Conservation (phyloP, 1,140 invertebrate genomes). For the Scaptomyza pallida region DNA sequence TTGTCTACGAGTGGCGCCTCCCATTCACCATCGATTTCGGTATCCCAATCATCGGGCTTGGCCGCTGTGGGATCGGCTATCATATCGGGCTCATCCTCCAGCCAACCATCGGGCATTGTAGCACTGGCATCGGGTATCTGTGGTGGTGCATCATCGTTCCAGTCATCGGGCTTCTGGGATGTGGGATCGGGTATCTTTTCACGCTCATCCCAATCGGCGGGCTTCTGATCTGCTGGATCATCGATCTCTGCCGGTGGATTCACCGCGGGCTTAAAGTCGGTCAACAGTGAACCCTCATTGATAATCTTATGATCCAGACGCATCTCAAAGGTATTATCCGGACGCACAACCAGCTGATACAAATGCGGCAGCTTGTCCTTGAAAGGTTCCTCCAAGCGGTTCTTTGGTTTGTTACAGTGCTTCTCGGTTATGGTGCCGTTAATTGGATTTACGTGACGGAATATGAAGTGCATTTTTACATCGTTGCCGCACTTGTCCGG, state of each 20-base stretch:
- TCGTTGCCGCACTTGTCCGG: constrained; percentile 99
- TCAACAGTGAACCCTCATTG: constrained; percentile 93
- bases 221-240: constrained; percentile 95
- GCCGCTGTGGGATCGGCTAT: constrained; percentile 94
- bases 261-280: constrained; percentile 96
- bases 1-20: constrained; percentile 97
- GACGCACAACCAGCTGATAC: constrained; percentile 94
- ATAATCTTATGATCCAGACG: constrained; percentile 90
- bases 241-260: constrained; percentile 98
- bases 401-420: constrained; percentile 95
- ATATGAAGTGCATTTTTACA: constrained; percentile 98
- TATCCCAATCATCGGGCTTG: constrained; percentile 98
- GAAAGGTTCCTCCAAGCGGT: constrained; percentile 94
- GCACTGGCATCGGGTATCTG: constrained; percentile 95
- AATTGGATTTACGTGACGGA: constrained; percentile 96
- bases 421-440: constrained; percentile 96
- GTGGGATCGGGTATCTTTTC: constrained; percentile 97
- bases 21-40: constrained; percentile 99
- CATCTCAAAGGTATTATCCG: constrained; percentile 93
- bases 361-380: constrained; percentile 98
- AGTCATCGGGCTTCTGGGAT: constrained; percentile 95
- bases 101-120: constrained; percentile 95
- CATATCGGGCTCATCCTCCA: constrained; percentile 95
- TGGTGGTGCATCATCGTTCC: constrained; percentile 96
- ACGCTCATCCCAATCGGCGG: constrained; percentile 98